A percentile compares a stretch with the other conserved stretches of the same genome.
phyloP scores from a whole-genome alignment of 2,888 invertebrate genomes.

The Hymenopus coronatus region DNA sequence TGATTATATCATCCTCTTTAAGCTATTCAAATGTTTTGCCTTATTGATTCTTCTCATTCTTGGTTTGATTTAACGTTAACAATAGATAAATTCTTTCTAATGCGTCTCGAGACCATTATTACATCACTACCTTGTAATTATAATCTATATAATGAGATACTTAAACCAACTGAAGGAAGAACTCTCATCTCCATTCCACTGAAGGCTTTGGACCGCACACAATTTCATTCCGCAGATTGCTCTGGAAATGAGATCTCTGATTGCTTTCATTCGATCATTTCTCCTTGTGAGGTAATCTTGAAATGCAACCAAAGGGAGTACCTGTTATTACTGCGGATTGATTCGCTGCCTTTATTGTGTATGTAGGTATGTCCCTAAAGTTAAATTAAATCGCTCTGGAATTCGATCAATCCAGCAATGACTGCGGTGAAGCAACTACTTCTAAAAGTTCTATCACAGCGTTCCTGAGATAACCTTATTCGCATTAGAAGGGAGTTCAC shows the following conservation, averaged over 20 bases:
- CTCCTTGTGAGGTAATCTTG: not conserved
- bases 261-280: not conserved
- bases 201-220: not conserved
- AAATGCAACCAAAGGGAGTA: not conserved
- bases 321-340: not conserved
- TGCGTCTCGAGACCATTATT: too few species aligned
- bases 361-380: not conserved
- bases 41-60: too few species aligned
- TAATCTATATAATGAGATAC: not conserved
- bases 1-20: too few species aligned
- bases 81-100: too few species aligned
- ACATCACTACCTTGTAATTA: too few species aligned
- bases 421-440: too few species aligned
- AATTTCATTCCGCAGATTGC: not conserved
- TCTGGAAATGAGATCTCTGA: not conserved
- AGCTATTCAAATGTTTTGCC: too few species aligned
- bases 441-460: not conserved
- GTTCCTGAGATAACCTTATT: too few species aligned
- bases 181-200: not conserved
- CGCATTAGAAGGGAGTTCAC: too few species aligned
- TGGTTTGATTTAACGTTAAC: too few species aligned
- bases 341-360: not conserved
- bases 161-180: not conserved
- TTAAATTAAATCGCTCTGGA: not conserved
- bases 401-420: not conserved